Percentiles rank a stretch among this genome's conserved stretches.
These are phyloP conservation scores for Habropoda laboriosa DNA, from an alignment of 1,140 invertebrate species.

Conservation along the genomic window DNA sequence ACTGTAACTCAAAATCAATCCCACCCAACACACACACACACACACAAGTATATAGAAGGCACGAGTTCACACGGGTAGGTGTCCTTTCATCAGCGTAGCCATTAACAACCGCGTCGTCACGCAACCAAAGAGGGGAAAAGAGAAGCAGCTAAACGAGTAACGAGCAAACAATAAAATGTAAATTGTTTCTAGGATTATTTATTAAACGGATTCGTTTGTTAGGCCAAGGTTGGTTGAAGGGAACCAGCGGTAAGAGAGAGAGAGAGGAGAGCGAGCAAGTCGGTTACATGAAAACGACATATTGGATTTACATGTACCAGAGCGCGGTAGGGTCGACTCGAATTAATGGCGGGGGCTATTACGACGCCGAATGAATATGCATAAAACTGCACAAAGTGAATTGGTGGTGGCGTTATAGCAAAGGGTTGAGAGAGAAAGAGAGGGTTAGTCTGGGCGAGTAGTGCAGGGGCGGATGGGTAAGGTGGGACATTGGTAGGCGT, in stretches of 20 bases:
- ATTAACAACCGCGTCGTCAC: not conserved
- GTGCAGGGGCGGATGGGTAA: conserved; percentile 20
- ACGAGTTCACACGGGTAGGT: too few species aligned
- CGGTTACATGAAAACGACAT: conserved; percentile 65
- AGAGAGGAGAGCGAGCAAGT: conserved; percentile 52
- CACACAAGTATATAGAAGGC: too few species aligned
- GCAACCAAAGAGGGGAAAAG: not conserved
- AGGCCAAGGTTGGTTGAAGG: not conserved
- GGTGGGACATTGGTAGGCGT: conserved; percentile 67
- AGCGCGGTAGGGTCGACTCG: conserved; percentile 46
- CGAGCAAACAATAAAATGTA: conserved; percentile 31
- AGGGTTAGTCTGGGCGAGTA: not conserved
- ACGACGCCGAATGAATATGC: conserved; percentile 74
- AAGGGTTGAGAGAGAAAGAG: conserved; percentile 17
- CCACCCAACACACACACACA: not conserved
- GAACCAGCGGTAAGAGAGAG: not conserved
- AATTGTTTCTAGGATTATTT: conserved; percentile 38
- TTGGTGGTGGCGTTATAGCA: conserved; percentile 66
- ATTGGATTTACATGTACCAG: conserved; percentile 70
- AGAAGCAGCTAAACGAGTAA: not conserved
- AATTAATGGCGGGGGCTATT: conserved; percentile 72
- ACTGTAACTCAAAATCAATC: not conserved
- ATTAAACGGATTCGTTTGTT: conserved; percentile 38
- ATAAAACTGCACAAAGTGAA: conserved; percentile 77
- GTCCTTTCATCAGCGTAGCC: too few species aligned